Conservation (phyloP, 2,797 vertebrate genomes). For the Lacerta agilis region DNA sequence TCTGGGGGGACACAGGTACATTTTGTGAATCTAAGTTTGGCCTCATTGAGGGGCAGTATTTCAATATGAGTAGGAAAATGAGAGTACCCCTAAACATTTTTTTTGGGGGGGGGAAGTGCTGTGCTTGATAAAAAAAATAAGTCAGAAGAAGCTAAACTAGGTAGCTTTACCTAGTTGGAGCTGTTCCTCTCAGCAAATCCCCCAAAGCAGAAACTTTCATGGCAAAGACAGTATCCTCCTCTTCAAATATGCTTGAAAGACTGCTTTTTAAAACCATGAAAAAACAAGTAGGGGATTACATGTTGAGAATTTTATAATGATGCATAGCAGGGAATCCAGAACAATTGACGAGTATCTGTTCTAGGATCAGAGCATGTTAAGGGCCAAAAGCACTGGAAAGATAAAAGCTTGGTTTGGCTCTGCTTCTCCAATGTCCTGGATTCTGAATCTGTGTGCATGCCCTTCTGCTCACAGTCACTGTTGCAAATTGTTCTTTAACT, state of each 20-base stretch:
- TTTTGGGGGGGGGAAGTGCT: too few relatives aligned
- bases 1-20: too few relatives aligned
- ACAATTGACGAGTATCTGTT: background rate
- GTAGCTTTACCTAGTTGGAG: background rate
- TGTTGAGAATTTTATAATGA: background rate
- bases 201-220: background rate
- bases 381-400: background rate
- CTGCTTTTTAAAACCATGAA: background rate
- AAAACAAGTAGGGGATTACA: background rate
- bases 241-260: background rate
- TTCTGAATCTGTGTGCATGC: background rate
- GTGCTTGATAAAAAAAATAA: too few relatives aligned
- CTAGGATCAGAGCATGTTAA: too few relatives aligned
- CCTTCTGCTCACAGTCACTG: background rate
- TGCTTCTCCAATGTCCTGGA: background rate
- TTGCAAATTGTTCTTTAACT: background rate
- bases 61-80: too few relatives aligned
- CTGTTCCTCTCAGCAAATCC: background rate
- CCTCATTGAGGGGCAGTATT: too few relatives aligned
- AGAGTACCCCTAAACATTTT: too few relatives aligned
- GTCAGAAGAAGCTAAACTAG: background rate
- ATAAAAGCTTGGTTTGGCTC: too few relatives aligned
- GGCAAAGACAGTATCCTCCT: background rate
- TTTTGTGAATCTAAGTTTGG: too few relatives aligned
- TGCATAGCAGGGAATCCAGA: background rate